These are phyloP conservation scores for Odobenus rosmarus DNA, from an alignment of 2,113 vertebrate genomes.

Conservation along the genomic window DNA sequence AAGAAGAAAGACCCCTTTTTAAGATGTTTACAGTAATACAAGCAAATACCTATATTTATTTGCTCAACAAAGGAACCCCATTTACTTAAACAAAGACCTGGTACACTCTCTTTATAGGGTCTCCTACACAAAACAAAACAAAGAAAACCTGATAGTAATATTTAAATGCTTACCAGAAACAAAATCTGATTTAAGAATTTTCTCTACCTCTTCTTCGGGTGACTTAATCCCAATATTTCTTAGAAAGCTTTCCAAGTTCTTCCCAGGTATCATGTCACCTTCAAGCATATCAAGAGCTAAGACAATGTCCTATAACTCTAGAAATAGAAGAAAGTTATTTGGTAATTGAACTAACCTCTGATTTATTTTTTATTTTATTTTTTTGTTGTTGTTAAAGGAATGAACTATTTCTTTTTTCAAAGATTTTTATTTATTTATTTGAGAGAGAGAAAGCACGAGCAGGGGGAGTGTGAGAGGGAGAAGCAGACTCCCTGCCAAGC, in stretches of 20 bases:
- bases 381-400: too few relatives aligned
- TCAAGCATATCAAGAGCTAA: not conserved
- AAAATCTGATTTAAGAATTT: constrained; percentile 58
- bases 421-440: too few relatives aligned
- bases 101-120: not conserved
- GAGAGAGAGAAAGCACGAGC: too few relatives aligned
- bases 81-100: not conserved
- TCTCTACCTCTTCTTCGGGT: constrained; percentile 53
- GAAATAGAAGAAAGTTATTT: not conserved
- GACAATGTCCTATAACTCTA: constrained; percentile 23
- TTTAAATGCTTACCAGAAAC: constrained; percentile 69
- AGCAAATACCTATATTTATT: not conserved
- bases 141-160: not conserved
- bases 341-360: not conserved
- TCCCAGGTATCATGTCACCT: constrained; percentile 9
- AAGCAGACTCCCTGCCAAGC: too few relatives aligned
- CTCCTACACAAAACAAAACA: not conserved
- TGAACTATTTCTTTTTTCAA: too few relatives aligned
- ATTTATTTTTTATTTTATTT: not conserved
- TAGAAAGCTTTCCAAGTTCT: constrained; percentile 59
- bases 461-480: too few relatives aligned
- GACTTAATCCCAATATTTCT: constrained; percentile 30
- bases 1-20: not conserved
- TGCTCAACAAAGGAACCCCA: not conserved
- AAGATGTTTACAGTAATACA: not conserved